Evolutionary conservation across 1,140 invertebrate species (phyloP).

Genomic region (Dolichoris vasculosae): DNA sequence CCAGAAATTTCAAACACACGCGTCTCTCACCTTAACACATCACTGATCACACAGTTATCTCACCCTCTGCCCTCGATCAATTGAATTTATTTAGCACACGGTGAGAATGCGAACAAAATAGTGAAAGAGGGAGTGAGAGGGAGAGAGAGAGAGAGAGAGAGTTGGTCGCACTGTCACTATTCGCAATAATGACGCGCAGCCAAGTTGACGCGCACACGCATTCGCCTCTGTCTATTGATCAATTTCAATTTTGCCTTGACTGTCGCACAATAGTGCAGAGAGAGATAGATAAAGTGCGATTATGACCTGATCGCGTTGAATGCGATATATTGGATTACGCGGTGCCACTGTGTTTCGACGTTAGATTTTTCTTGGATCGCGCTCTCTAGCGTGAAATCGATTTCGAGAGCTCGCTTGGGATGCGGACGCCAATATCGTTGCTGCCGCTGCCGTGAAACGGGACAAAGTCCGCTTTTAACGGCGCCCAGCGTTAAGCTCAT

Average conservation of each 20-base stretch:
- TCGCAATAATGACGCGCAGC: slow-evolving; percentile 38
- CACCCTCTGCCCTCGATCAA: too few species aligned
- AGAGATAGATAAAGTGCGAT: slow-evolving; percentile 17
- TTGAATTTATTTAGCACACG: too few species aligned
- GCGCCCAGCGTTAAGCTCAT: slow-evolving; percentile 43
- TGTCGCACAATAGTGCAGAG: slow-evolving; percentile 14
- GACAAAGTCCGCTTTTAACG: slow-evolving; percentile 44
- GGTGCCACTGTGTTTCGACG: neutral
- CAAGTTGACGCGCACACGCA: neutral
- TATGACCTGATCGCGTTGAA: slow-evolving; percentile 13
- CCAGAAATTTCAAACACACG: too few species aligned
- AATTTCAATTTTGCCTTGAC: slow-evolving; percentile 68
- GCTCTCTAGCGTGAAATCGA: slow-evolving; percentile 48
- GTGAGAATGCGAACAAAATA: too few species aligned
- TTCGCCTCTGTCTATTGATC: slow-evolving; percentile 66
- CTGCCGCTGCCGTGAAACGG: neutral
- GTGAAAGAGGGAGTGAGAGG: neutral
- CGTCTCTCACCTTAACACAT: too few species aligned
- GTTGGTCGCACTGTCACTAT: too few species aligned
- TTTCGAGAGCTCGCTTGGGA: slow-evolving; percentile 9
- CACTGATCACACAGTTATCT: too few species aligned
- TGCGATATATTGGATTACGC: slow-evolving; percentile 29
- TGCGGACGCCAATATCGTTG: neutral
- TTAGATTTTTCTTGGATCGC: slow-evolving; percentile 45
- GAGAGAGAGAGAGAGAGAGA: neutral